Evolutionary conservation across 2,113 vertebrate genomes (phyloP).

Genomic region (Calonectris borealis): DNA sequence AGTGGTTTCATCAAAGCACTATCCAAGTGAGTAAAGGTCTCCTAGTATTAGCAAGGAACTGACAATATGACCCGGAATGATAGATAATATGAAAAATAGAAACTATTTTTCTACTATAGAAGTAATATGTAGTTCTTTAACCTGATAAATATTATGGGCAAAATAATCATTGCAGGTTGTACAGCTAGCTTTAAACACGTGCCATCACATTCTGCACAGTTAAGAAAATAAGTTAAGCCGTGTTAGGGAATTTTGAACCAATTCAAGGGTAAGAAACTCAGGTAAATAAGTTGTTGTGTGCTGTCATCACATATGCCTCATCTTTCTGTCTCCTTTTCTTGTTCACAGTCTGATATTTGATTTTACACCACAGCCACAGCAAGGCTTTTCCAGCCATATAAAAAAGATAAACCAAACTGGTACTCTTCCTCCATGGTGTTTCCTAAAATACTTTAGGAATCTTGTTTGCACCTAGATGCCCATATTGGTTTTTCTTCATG

Average conservation of each 20-base stretch:
- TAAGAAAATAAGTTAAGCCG: background rate
- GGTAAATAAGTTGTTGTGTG: background rate
- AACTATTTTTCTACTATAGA: too few relatives aligned
- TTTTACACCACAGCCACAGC: background rate
- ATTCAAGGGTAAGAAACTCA: background rate
- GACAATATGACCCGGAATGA: background rate
- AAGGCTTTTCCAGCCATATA: background rate
- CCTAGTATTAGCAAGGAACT: background rate
- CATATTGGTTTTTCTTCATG: fast-evolving
- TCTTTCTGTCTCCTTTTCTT: background rate
- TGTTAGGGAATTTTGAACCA: background rate
- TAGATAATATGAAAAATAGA: too few relatives aligned
- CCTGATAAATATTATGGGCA: background rate
- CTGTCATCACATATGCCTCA: background rate
- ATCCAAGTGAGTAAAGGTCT: background rate
- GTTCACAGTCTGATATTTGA: background rate
- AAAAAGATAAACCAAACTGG: background rate
- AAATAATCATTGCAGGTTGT: background rate
- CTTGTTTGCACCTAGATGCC: background rate
- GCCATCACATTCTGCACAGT: background rate
- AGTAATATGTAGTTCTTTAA: background rate
- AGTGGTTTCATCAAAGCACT: background rate
- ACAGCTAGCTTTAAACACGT: background rate
- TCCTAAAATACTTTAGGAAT: background rate
- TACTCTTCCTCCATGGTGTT: background rate